A percentile compares a stretch with the other conserved stretches of the same genome.
These are phyloP conservation scores for Parelbella ahira DNA, from an alignment of 2,888 invertebrate genomes.

Conservation along the genomic window DNA sequence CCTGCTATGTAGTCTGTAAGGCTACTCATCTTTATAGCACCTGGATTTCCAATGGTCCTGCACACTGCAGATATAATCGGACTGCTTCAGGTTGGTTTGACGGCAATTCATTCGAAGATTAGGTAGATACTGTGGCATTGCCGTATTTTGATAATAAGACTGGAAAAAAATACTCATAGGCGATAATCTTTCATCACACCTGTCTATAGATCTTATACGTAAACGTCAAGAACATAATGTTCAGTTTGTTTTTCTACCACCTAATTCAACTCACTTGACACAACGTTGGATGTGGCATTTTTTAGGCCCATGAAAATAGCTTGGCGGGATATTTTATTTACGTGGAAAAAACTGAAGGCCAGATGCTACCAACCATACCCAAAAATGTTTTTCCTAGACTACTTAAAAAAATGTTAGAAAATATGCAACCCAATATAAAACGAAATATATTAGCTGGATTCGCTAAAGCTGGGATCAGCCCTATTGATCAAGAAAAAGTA, in stretches of 20 bases:
- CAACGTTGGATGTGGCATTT: conserved; percentile 45
- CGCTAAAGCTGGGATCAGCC: conserved; percentile 28
- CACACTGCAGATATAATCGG: conserved; percentile 43
- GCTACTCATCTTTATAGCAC: conserved; percentile 43
- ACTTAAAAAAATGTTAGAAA: too few relatives aligned
- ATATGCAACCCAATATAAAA: too few relatives aligned
- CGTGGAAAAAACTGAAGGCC: conserved; percentile 33
- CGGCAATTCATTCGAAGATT: conserved; percentile 39
- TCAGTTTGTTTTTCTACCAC: conserved; percentile 43
- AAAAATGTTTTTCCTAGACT: too few relatives aligned
- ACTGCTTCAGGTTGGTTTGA: conserved; percentile 48
- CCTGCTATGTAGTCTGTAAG: conserved; percentile 57
- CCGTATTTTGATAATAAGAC: conserved; percentile 32
- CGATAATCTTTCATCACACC: conserved; percentile 47
- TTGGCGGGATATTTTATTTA: conserved; percentile 34
- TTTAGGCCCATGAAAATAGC: conserved; percentile 40
- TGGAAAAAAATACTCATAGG: conserved; percentile 44
- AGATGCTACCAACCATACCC: conserved; percentile 31
- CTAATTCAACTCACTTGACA: conserved; percentile 42
- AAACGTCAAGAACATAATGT: conserved; percentile 44
- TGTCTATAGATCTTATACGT: conserved; percentile 36
- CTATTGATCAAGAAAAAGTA: conserved; percentile 25
- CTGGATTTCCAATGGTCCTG: conserved; percentile 50
- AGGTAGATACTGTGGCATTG: conserved; percentile 33
- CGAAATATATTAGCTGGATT: conserved; percentile 30